These are phyloP conservation scores for Platalea minor DNA, from an alignment of 2,797 vertebrate genomes.

Conservation along the genomic window DNA sequence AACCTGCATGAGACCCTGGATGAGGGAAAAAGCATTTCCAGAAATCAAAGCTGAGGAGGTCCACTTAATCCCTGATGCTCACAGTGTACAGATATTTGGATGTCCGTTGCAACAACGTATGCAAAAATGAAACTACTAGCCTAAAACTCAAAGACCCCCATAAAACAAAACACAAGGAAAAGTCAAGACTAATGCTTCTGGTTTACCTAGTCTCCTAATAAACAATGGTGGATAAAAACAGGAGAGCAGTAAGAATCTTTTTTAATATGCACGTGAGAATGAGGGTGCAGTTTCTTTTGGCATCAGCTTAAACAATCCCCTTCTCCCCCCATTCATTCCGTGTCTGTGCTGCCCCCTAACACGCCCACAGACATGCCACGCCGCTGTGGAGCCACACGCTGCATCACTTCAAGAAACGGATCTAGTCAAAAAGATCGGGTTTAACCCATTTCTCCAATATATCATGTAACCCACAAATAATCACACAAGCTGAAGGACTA, in stretches of 20 bases:
- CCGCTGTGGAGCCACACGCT: background rate
- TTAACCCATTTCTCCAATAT: background rate
- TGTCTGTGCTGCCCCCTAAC: background rate
- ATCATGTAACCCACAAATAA: background rate
- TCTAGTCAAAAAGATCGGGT: background rate
- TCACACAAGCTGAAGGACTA: background rate
- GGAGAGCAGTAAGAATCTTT: background rate
- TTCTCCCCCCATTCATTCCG: background rate
- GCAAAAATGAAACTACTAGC: background rate
- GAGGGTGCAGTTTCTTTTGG: background rate
- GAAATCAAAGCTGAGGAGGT: background rate
- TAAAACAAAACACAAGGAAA: background rate
- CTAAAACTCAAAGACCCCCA: background rate
- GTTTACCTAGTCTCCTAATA: background rate
- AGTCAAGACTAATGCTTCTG: background rate
- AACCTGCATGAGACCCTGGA: background rate
- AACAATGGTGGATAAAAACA: background rate
- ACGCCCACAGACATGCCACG: rapidly evolving
- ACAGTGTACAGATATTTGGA: background rate
- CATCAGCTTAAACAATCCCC: background rate
- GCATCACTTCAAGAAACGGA: background rate
- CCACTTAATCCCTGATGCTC: background rate
- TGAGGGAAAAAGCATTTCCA: background rate
- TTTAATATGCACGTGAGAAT: background rate
- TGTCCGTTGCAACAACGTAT: background rate